phyloP scores from a whole-genome alignment of 2,888 invertebrate genomes.

The Tetrapedia diversipes region DNA sequence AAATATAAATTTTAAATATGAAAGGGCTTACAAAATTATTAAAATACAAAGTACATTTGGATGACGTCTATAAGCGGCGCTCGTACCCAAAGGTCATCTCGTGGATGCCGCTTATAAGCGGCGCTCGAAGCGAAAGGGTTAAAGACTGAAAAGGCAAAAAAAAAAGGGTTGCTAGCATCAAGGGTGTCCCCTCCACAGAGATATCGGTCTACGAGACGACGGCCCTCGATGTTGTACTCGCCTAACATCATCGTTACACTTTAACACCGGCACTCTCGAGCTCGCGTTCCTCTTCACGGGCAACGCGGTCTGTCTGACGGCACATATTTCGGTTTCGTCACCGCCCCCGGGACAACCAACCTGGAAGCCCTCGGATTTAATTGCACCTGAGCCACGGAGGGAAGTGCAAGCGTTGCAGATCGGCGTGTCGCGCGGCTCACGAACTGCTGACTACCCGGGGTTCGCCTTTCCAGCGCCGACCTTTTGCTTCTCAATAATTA shows the following conservation, averaged over 20 bases:
- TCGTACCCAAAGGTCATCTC: too few species aligned
- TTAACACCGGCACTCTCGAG: not conserved
- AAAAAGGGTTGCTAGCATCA: too few species aligned
- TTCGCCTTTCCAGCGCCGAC: conserved; percentile 37
- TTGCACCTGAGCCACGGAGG: conserved; percentile 36
- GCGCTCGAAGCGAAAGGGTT: too few species aligned
- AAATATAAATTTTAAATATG: too few species aligned
- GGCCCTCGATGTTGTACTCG: too few species aligned
- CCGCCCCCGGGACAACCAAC: conserved; percentile 24
- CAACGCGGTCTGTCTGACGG: conserved; percentile 13
- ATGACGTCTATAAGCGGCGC: too few species aligned
- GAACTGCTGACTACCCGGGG: conserved; percentile 57
- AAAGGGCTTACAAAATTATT: too few species aligned
- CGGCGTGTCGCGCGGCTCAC: conserved; percentile 42
- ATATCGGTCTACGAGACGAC: too few species aligned
- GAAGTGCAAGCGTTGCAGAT: conserved; percentile 51
- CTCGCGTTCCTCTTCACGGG: not conserved
- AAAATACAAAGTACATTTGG: too few species aligned
- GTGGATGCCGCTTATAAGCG: too few species aligned
- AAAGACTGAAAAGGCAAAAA: too few species aligned
- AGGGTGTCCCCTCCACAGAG: too few species aligned
- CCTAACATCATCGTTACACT: not conserved
- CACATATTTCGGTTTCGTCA: conserved; percentile 51
- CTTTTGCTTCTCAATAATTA: conserved; percentile 62
- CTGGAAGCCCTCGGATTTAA: conserved; percentile 48